Evolutionary conservation across 2,113 vertebrate genomes (phyloP).

Genomic region (Larimichthys crocea): DNA sequence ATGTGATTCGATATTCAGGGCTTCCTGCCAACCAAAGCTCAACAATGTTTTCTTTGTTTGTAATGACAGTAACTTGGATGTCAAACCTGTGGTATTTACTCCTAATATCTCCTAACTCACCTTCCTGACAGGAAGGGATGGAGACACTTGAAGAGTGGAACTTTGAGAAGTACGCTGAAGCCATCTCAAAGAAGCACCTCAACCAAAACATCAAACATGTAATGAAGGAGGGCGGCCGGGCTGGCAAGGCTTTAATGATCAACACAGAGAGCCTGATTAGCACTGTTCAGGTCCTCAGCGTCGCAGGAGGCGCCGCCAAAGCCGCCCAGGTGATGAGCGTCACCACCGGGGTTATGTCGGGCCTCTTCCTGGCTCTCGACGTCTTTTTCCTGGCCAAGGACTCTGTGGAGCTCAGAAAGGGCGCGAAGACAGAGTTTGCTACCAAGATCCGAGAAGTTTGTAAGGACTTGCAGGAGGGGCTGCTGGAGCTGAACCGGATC

Average conservation of each 20-base stretch:
- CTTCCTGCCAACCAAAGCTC: background rate
- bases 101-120: background rate
- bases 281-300: constrained; percentile 79
- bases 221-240: constrained; percentile 81
- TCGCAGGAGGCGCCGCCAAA: constrained; percentile 75
- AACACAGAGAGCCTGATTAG: constrained; percentile 78
- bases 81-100: background rate
- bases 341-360: constrained; percentile 80
- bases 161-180: constrained; percentile 81
- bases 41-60: background rate
- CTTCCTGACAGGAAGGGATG: constrained; percentile 80
- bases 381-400: constrained; percentile 85
- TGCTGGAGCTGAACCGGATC: constrained; percentile 80
- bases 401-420: constrained; percentile 79
- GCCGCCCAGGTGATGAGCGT: constrained; percentile 79
- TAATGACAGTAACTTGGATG: too few relatives aligned
- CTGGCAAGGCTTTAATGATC: constrained; percentile 79
- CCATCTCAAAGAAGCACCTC: constrained; percentile 79
- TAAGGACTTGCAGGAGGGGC: constrained; percentile 77
- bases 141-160: constrained; percentile 80
- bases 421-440: constrained; percentile 82
- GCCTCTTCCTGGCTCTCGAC: constrained; percentile 84
- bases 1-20: background rate
- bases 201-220: constrained; percentile 83
- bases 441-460: constrained; percentile 82